Percentiles rank a stretch among this genome's conserved stretches.
Conservation (phyloP, 1,140 invertebrate genomes). For the Acromyrmex charruanus region DNA sequence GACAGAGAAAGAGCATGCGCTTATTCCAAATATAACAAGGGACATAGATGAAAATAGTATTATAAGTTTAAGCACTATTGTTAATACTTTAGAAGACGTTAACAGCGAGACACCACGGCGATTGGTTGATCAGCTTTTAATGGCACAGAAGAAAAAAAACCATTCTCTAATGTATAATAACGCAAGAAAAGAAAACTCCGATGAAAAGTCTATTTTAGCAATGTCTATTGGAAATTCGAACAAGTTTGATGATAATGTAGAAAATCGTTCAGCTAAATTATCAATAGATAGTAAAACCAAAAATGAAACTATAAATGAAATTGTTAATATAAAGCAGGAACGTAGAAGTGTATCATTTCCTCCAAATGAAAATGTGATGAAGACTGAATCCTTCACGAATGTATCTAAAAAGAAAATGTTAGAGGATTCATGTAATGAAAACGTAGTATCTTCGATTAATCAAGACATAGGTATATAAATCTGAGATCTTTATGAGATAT, state of each 20-base stretch:
- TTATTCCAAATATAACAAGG: constrained; percentile 50
- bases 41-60: constrained; percentile 73
- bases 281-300: constrained; percentile 77
- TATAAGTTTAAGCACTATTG: constrained; percentile 83
- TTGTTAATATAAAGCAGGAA: constrained; percentile 21
- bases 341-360: constrained; percentile 24
- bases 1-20: constrained; percentile 38
- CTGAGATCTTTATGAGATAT: background rate
- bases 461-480: constrained; percentile 22
- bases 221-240: constrained; percentile 36
- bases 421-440: constrained; percentile 27
- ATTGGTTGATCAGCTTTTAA: constrained; percentile 82
- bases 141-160: constrained; percentile 79
- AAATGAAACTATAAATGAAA: constrained; percentile 15
- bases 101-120: constrained; percentile 78
- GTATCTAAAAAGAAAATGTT: constrained; percentile 21
- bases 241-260: constrained; percentile 60
- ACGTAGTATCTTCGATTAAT: background rate
- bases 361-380: constrained; percentile 9
- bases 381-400: constrained; percentile 1
- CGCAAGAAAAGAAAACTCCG: constrained; percentile 39
- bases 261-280: constrained; percentile 71
- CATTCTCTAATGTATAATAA: background rate
- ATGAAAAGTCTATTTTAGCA: constrained; percentile 74
- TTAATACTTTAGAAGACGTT: constrained; percentile 78